Evolutionary conservation across 1,140 invertebrate species (phyloP).

Genomic region (Tenebrio molitor): DNA sequence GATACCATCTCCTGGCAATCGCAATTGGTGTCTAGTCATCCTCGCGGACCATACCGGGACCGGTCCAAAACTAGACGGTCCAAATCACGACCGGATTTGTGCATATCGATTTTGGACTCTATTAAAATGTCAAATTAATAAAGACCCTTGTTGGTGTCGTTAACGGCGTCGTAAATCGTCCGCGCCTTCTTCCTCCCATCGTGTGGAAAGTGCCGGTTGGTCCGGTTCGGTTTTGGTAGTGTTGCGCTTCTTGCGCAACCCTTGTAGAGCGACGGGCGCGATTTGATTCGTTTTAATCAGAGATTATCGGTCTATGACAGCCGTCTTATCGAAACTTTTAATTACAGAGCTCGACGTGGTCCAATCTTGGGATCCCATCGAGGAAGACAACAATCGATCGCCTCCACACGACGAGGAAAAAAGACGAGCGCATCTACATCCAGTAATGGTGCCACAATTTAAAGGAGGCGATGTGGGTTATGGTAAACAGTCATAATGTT

Average conservation of each 20-base stretch:
- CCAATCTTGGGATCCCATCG: conserved; percentile 16
- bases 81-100: not conserved
- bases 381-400: conserved; percentile 4
- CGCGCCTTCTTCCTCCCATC: not conserved
- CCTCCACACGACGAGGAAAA: not conserved
- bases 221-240: not conserved
- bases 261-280: conserved; percentile 41
- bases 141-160: not conserved
- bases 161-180: not conserved
- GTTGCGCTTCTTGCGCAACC: not conserved
- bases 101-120: not conserved
- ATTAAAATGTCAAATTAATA: conserved; percentile 6
- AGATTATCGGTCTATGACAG: conserved; percentile 55
- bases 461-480: conserved; percentile 1
- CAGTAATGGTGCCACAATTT: not conserved
- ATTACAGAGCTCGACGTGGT: conserved; percentile 51
- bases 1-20: conserved; percentile 63
- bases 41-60: conserved; percentile 22
- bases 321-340: conserved; percentile 58
- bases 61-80: not conserved
- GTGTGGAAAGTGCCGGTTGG: not conserved
- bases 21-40: conserved; percentile 61
- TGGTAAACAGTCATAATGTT: conserved; percentile 47
- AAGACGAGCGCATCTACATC: too few relatives aligned
- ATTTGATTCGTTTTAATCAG: conserved; percentile 54